phyloP scores from a whole-genome alignment of 2,888 invertebrate species.

The Cantharis rufa region DNA sequence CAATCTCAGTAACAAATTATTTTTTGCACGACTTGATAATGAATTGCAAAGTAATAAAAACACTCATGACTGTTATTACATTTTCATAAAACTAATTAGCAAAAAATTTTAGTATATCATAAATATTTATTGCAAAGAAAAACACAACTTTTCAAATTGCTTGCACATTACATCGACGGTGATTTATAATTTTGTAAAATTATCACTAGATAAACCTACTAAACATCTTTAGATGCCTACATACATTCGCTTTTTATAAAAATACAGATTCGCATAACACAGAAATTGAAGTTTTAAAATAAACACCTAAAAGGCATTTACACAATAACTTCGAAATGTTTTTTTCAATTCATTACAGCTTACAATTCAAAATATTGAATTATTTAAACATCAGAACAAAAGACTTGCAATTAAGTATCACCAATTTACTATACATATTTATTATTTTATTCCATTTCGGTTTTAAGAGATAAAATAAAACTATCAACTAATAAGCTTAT shows the following conservation, averaged over 20 bases:
- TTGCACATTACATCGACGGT: constrained; percentile 37
- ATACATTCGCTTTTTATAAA: constrained; percentile 35
- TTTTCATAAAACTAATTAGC: constrained; percentile 31
- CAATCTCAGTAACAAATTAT: constrained; percentile 42
- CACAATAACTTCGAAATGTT: constrained; percentile 5
- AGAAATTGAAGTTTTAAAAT: constrained; percentile 21
- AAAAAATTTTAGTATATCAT: constrained; percentile 19
- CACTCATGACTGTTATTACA: constrained; percentile 27
- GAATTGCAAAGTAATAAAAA: constrained; percentile 37
- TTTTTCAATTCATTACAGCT: background rate
- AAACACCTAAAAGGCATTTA: constrained; percentile 9
- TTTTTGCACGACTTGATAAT: constrained; percentile 35
- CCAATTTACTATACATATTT: constrained; percentile 7
- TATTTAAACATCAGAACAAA: background rate
- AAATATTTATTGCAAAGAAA: constrained; percentile 22
- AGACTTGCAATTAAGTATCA: background rate
- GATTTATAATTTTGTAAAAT: constrained; percentile 36
- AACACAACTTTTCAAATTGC: constrained; percentile 32
- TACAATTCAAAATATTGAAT: constrained; percentile 8
- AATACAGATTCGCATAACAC: constrained; percentile 39
- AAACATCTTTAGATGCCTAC: constrained; percentile 4
- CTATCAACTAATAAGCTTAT: constrained; percentile 18
- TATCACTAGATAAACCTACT: constrained; percentile 35
- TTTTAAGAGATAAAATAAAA: constrained; percentile 17
- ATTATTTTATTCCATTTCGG: constrained; percentile 7